A percentile compares a stretch with the other conserved stretches of the same genome.
These are phyloP conservation scores for Choreutis nemorana DNA, from an alignment of 2,888 invertebrate genomes.

Conservation along the genomic window DNA sequence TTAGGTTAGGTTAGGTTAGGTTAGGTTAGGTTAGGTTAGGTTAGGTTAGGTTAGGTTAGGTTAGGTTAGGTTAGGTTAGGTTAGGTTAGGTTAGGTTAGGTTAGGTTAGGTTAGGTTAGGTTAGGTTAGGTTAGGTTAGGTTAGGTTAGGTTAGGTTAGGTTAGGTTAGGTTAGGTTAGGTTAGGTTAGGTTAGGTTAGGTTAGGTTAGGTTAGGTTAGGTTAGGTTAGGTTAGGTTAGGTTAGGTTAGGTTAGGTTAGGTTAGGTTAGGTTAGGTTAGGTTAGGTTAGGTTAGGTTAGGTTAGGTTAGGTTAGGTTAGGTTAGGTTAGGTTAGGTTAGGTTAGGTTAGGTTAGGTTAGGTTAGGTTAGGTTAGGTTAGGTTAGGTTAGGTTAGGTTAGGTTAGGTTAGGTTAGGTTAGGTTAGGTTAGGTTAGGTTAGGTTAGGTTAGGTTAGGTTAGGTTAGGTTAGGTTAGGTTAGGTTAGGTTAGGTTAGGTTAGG, in stretches of 20 bases:
- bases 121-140: constrained; percentile 1
- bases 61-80: constrained; percentile 2
- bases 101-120: constrained; percentile 2
- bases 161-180: neutral
- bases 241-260: neutral
- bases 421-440: neutral
- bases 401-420: neutral
- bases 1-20: constrained; percentile 2
- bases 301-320: neutral
- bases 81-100: constrained; percentile 2
- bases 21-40: constrained; percentile 2
- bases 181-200: neutral
- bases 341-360: neutral
- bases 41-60: constrained; percentile 2
- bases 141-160: neutral
- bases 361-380: neutral
- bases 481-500: constrained; percentile 2
- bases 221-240: neutral
- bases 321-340: neutral
- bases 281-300: neutral
- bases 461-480: too few relatives aligned
- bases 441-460: neutral
- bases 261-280: neutral
- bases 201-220: neutral
- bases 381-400: neutral